Evolutionary conservation across 2,113 vertebrate genomes (phyloP), one percentile per base, ranked within the genome.

Genomic region (Columbina picui): DNA sequence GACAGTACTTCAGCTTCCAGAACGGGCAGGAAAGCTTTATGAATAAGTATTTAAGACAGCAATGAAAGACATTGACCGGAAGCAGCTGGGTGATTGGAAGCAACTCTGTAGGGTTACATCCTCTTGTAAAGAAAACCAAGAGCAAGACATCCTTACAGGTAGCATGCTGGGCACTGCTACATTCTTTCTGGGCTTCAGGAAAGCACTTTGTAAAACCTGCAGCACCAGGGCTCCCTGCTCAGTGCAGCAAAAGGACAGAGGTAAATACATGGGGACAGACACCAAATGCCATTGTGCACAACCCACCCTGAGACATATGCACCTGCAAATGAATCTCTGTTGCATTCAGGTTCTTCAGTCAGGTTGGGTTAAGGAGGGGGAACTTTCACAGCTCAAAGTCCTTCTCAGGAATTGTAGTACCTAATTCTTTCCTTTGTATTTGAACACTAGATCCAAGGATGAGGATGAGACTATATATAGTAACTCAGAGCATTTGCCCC

Each of bases 201-300:
- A 60, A 0, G 5, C 23, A 39, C 19, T 75, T 45, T 25, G 11
- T 29, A 74, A 41, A 59, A 38, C 10, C 32, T 49, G 17, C 39
- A 41, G 67, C 2, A 9, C 29, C 43, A 64, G 27, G 47, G 52
- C n/a, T 74, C n/a, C 41, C 30, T 20, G 17, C 9, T 20, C 16
- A 10, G 43, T 10, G 27, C 23, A 43, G 43, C 50, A 30, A 25
- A 38, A 74, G 30, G 22, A 63, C 25, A 36, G 25, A 17, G 14
- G 4, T 18, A 14, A 52, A 16, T 13, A 38, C 1, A 2, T 0
- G 0, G 26, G 38, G 21, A 43, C 15, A 50, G 19, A 17, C 32
- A 45, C 26, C 0, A 1, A 41, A 8, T 6, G 17, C 23, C 64
- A 50, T 17, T 1, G 27, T 23, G 7, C 34, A 30, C 49, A 59